These are phyloP conservation scores for Catharus minimus DNA, from an alignment of 2,113 vertebrate genomes.

Conservation along the genomic window DNA sequence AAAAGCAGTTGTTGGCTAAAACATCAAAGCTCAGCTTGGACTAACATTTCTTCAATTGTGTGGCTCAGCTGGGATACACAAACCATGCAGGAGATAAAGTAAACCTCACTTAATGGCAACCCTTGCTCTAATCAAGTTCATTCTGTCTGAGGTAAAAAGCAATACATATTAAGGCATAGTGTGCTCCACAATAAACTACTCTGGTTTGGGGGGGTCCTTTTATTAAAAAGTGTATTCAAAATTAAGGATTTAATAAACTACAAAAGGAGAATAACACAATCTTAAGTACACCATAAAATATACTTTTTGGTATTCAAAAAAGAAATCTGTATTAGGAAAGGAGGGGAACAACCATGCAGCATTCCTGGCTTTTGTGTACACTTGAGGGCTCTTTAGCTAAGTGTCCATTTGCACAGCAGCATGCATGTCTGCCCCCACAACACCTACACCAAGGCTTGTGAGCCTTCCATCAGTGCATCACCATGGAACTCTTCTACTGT, in stretches of 20 bases:
- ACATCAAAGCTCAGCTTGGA: conserved; percentile 57
- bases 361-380: not conserved
- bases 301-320: not conserved
- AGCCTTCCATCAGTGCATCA: not conserved
- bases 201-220: not conserved
- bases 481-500: not conserved
- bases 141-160: conserved; percentile 14
- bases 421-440: not conserved
- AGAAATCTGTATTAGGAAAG: not conserved
- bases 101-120: conserved; percentile 32
- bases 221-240: conserved; percentile 14
- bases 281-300: not conserved
- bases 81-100: conserved; percentile 31
- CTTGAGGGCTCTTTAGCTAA: not conserved
- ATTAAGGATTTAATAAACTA: conserved; percentile 23
- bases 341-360: not conserved
- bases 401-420: not conserved
- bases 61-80: conserved; percentile 29
- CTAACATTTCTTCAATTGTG: conserved; percentile 38
- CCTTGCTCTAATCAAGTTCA: conserved; percentile 41
- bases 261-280: not conserved
- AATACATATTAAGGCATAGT: not conserved
- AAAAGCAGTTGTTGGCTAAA: conserved; percentile 49
- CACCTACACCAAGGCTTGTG: not conserved
- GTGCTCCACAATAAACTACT: not conserved